Percentiles rank a stretch among this genome's conserved stretches.
These are phyloP conservation scores for Pseudomyrmex sp. DNA, from an alignment of 1,140 invertebrate species.

Conservation along the genomic window DNA sequence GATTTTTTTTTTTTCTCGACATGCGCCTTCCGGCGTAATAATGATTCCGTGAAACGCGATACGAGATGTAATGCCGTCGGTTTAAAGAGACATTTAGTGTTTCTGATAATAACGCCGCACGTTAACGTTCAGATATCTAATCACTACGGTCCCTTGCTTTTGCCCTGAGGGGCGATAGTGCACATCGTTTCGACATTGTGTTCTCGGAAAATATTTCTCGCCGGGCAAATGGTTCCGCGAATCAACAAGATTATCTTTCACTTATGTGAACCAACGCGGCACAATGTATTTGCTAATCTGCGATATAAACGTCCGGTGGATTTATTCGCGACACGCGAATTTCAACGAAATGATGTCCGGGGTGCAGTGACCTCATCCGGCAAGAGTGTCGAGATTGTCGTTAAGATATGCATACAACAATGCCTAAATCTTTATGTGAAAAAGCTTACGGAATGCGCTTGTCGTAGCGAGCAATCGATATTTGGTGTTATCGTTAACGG, in stretches of 20 bases:
- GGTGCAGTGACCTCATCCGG: conserved; percentile 22
- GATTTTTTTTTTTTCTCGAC: conserved; percentile 14
- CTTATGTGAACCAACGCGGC: conserved; percentile 29
- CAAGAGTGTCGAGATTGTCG: conserved; percentile 52
- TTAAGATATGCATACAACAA: conserved; percentile 50
- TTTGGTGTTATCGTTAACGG: conserved; percentile 23
- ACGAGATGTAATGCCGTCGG: conserved; percentile 31
- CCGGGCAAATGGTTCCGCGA: conserved; percentile 44
- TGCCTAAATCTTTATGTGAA: conserved; percentile 29
- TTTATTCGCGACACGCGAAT: conserved; percentile 58
- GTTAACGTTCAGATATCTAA: conserved; percentile 51
- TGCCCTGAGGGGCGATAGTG: conserved; percentile 22
- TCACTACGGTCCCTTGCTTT: conserved; percentile 52
- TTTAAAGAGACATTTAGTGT: conserved; percentile 42
- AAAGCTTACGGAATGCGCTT: not conserved
- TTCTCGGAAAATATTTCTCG: conserved; percentile 50
- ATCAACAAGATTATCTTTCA: conserved; percentile 52
- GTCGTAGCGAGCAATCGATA: conserved; percentile 21
- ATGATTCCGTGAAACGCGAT: conserved; percentile 43
- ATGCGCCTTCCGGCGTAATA: conserved; percentile 12
- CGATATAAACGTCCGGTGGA: conserved; percentile 53
- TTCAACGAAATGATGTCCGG: conserved; percentile 45
- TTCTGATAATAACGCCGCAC: conserved; percentile 42
- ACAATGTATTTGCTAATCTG: conserved; percentile 55
- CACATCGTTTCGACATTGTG: conserved; percentile 54